Evolutionary conservation across 30 jellyfish, hydroid and myxozoan species (phyloP), one percentile per base, ranked within the genome.

Genomic region (Nemopilema nomurai): DNA sequence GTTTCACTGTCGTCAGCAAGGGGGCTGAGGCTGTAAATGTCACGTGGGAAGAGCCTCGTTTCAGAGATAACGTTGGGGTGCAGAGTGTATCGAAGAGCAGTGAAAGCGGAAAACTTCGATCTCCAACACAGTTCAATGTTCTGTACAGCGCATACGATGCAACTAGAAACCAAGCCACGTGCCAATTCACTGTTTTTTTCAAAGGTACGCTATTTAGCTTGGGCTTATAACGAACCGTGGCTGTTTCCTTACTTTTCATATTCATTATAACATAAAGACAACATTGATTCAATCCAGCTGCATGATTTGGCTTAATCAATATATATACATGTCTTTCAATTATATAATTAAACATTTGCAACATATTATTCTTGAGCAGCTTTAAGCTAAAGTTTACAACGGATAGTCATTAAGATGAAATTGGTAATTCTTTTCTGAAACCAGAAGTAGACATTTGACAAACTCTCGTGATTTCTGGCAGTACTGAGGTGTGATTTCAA

Each of bases 41-140:
- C 74, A 67, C 85, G 0, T 93, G 98, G 98, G 77, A 84, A 6
- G 97, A 93, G 84, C 98, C 98, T 28, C 66, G 53, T 22, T 88
- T 93, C 88, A 77, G 69, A 49, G 98, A 93, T 72, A 87, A 87
- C 49, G 98, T 93, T 23, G 89, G 84, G 19, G 77, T 93, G 17
- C 72, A 51, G 19, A 83, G 88, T n/a, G 63, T 84, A 1, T 27
- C 32, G 27, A 82, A 28, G 9, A 65, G 50, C 17, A 30, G 63
- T 8, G 9, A 70, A 69, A 91, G 78, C 62, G 91, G 92, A 0
- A 79, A 52, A 17, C 29, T 77, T 52, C 87, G 87, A 18, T 65
- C 68, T 9, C 92, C 89, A 67, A 74, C 85, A 24, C 62, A 88
- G 25, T 83, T 76, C 73, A 51, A 17, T 21, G 96, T 91, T 30